Evolutionary conservation across 2,797 vertebrate genomes (phyloP).

Genomic region (Eremophila alpestris): DNA sequence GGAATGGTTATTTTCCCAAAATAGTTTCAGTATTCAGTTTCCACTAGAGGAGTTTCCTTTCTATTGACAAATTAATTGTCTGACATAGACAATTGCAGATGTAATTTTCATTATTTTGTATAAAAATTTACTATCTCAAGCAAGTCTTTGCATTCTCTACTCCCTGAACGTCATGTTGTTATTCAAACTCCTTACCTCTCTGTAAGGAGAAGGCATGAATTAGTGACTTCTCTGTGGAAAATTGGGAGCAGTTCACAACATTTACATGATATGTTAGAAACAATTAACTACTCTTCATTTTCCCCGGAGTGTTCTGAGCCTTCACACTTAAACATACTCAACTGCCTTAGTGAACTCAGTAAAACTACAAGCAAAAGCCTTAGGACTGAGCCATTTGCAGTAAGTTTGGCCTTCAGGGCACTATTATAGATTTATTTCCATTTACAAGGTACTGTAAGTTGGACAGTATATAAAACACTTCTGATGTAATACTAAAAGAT

Average conservation of each 20-base stretch:
- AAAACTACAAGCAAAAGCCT: background rate
- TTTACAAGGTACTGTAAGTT: background rate
- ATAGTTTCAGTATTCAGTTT: background rate
- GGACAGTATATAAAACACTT: background rate
- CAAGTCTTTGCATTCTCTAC: background rate
- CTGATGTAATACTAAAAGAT: conserved; percentile 6
- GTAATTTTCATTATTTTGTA: background rate
- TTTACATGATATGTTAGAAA: background rate
- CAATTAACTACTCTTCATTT: background rate
- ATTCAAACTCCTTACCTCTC: background rate
- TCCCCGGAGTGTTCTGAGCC: background rate
- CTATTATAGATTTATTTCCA: background rate
- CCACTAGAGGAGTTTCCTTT: background rate
- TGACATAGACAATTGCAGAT: background rate
- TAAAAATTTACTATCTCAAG: background rate
- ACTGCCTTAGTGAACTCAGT: background rate
- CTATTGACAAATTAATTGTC: background rate
- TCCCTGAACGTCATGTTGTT: background rate
- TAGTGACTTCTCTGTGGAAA: background rate
- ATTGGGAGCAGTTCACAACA: background rate
- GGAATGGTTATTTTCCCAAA: background rate
- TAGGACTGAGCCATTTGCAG: background rate
- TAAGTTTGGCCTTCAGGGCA: background rate
- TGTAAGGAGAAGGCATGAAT: background rate
- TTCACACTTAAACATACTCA: background rate